Percentiles rank a stretch among this genome's conserved stretches.
Conservation (phyloP, 2,797 vertebrate genomes). For the Myotis daubentonii region DNA sequence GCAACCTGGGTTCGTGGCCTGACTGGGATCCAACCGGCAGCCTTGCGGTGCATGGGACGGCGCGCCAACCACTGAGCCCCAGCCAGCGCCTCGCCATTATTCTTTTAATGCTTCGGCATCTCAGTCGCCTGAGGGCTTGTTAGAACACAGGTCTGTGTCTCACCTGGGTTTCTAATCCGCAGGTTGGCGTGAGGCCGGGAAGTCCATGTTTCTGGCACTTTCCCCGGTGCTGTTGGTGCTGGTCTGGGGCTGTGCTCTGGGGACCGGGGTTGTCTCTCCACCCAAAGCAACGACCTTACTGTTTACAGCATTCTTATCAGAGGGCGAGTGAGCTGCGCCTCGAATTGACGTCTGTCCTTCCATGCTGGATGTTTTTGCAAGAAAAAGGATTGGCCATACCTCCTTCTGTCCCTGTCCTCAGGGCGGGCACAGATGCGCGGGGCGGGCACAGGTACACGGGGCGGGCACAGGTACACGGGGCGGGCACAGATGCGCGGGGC, state of each 20-base stretch:
- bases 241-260: neutral
- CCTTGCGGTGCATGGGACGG: too few relatives aligned
- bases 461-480: neutral
- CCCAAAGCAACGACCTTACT: neutral
- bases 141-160: neutral
- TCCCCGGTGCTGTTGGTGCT: neutral
- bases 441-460: too few relatives aligned
- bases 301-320: neutral
- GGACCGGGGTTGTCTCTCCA: neutral
- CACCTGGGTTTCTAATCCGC: neutral
- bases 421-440: neutral
- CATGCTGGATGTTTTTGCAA: neutral
- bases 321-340: neutral
- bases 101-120: neutral
- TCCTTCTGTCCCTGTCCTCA: neutral
- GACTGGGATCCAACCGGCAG: too few relatives aligned
- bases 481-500: neutral
- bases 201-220: neutral
- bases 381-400: neutral
- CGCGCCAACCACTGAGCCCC: too few relatives aligned
- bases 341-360: neutral
- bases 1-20: too few relatives aligned
- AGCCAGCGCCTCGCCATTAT: too few relatives aligned
- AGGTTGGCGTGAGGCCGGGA: neutral
- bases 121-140: neutral